Conservation (phyloP, 2,888 invertebrate genomes). For the Nomada lathburiana region DNA sequence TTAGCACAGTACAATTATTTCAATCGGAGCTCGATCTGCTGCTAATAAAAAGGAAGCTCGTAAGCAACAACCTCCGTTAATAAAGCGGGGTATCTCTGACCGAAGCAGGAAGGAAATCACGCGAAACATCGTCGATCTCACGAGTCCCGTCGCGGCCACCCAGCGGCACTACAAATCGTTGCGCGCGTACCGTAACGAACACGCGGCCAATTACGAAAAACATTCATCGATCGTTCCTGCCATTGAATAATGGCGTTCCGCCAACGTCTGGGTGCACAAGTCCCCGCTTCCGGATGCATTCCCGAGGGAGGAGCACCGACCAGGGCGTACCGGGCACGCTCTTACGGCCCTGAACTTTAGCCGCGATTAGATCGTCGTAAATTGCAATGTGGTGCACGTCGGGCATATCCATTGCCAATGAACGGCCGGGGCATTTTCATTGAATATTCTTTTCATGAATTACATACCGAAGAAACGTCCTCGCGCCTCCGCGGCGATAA, state of each 20-base stretch:
- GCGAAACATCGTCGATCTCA: background rate
- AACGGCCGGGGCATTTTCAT: conserved; percentile 72
- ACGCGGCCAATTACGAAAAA: conserved; percentile 31
- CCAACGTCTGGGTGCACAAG: background rate
- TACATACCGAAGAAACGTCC: conserved; percentile 75
- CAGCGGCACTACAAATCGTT: conserved; percentile 22
- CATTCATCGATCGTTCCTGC: conserved; percentile 50
- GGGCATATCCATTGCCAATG: conserved; percentile 75
- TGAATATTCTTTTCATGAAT: conserved; percentile 81
- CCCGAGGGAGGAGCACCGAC: background rate
- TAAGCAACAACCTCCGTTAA: background rate
- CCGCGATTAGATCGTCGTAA: conserved; percentile 77
- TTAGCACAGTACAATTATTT: too few relatives aligned
- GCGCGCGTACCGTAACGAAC: conserved; percentile 1
- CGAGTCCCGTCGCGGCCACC: background rate
- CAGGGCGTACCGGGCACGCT: conserved; percentile 6
- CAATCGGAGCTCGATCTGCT: background rate
- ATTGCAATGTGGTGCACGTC: conserved; percentile 82
- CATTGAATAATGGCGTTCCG: conserved; percentile 37
- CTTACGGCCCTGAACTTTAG: conserved; percentile 74
- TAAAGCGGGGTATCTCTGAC: background rate
- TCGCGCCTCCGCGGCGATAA: conserved; percentile 71
- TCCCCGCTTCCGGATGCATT: conserved; percentile 24
- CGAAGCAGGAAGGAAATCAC: background rate
- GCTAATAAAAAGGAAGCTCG: background rate